phyloP scores from a whole-genome alignment of 2,888 invertebrate genomes.

The Eueremaeus valkanovi region DNA sequence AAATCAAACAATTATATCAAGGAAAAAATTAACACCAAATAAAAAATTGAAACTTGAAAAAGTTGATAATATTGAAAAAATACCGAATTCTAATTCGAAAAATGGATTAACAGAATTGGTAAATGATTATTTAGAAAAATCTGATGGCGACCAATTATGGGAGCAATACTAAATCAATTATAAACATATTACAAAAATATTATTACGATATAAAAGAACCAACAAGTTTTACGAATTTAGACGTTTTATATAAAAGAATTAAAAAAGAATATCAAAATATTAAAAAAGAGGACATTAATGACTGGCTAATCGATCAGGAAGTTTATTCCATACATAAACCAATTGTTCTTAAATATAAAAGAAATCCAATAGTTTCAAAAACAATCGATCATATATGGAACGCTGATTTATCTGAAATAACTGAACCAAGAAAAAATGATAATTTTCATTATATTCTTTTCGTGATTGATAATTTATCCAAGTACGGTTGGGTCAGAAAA shows the following conservation, averaged over 20 bases:
- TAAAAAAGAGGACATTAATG: neutral
- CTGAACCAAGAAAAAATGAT: neutral
- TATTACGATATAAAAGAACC: neutral
- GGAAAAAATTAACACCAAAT: no score
- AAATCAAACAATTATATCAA: no score
- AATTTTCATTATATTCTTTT: neutral
- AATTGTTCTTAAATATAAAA: neutral
- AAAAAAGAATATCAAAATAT: neutral
- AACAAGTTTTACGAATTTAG: neutral
- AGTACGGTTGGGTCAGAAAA: neutral
- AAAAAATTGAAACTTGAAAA: no score
- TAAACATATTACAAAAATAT: neutral
- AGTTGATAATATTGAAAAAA: no score
- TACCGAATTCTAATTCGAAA: no score
- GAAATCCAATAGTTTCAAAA: slow-evolving; percentile 6
- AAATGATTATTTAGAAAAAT: no score
- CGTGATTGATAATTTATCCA: neutral
- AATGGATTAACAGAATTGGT: no score
- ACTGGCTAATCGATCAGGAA: neutral
- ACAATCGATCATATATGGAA: neutral
- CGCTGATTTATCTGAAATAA: neutral
- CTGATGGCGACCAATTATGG: neutral
- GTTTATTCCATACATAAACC: neutral
- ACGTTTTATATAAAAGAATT: neutral
- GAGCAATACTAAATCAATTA: neutral